A percentile compares a stretch with the other conserved stretches of the same genome.
These are phyloP conservation scores for Phataginus tetradactyla DNA, from an alignment of 2,797 vertebrate genomes.

Conservation along the genomic window DNA sequence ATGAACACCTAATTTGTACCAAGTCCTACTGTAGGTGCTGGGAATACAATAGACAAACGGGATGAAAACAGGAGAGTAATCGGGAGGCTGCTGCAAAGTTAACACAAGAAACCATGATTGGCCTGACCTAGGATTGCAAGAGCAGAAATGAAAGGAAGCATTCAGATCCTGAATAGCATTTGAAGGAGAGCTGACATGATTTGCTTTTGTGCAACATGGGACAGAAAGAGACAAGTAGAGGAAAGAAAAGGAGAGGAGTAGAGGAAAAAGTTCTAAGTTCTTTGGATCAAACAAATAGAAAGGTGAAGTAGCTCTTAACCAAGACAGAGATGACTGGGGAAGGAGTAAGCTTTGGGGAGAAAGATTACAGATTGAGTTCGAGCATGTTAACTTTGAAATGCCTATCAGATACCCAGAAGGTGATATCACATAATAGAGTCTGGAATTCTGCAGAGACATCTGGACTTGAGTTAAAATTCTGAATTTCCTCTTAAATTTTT, in stretches of 20 bases:
- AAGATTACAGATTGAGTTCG: background rate
- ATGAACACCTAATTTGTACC: background rate
- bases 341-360: background rate
- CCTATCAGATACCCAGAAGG: background rate
- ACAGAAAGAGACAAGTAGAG: no score
- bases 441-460: background rate
- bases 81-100: background rate
- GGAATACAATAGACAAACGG: background rate
- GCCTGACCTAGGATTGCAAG: background rate
- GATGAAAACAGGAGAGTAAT: background rate
- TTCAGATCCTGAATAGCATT: background rate
- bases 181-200: background rate
- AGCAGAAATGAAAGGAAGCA: background rate
- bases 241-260: background rate
- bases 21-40: background rate
- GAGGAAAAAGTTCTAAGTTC: background rate
- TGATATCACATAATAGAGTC: background rate
- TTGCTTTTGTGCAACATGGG: background rate
- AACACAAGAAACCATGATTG: background rate
- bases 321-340: background rate
- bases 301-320: background rate
- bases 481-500: slow-evolving; percentile 23
- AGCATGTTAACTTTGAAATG: slow-evolving; percentile 11
- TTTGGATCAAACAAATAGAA: background rate
- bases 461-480: background rate